These are phyloP conservation scores for Lithophane ornitopus DNA, from an alignment of 2,888 invertebrate genomes.

Conservation along the genomic window DNA sequence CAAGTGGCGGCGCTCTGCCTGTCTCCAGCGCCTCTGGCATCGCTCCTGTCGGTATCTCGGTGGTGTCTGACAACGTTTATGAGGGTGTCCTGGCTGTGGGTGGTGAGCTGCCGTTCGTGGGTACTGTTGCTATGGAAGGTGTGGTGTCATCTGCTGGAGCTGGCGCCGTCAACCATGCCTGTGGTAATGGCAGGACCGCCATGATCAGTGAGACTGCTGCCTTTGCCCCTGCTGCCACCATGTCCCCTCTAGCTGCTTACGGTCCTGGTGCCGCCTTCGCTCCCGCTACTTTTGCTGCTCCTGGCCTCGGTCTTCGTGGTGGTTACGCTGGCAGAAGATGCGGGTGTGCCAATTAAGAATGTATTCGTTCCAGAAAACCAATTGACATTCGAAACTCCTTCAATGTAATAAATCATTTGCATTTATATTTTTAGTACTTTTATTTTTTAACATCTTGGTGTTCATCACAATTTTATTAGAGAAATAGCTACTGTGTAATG, in stretches of 20 bases:
- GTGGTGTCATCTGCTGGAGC: conserved; percentile 73
- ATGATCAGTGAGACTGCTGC: conserved; percentile 58
- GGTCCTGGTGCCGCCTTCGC: conserved; percentile 28
- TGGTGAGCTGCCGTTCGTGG: conserved; percentile 73
- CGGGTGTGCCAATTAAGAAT: conserved; percentile 18
- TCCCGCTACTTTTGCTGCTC: conserved; percentile 17
- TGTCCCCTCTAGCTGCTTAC: conserved; percentile 10
- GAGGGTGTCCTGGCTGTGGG: conserved; percentile 65
- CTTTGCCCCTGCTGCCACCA: neutral
- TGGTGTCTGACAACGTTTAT: conserved; percentile 59
- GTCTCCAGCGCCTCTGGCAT: conserved; percentile 34
- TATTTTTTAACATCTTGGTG: too few relatives aligned
- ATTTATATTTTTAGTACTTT: too few relatives aligned
- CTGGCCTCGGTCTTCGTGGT: neutral
- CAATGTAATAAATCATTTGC: too few relatives aligned
- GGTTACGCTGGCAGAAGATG: conserved; percentile 13
- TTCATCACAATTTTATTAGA: too few relatives aligned
- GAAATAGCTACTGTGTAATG: too few relatives aligned
- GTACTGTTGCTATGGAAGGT: conserved; percentile 75
- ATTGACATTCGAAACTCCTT: too few relatives aligned
- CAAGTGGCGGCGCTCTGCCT: conserved; percentile 52
- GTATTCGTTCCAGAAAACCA: too few relatives aligned
- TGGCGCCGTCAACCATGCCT: conserved; percentile 74
- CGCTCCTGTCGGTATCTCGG: conserved; percentile 47
- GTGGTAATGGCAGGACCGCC: conserved; percentile 70